phyloP scores from a whole-genome alignment of 2,888 invertebrate genomes.

The Crepidodera aurea region DNA sequence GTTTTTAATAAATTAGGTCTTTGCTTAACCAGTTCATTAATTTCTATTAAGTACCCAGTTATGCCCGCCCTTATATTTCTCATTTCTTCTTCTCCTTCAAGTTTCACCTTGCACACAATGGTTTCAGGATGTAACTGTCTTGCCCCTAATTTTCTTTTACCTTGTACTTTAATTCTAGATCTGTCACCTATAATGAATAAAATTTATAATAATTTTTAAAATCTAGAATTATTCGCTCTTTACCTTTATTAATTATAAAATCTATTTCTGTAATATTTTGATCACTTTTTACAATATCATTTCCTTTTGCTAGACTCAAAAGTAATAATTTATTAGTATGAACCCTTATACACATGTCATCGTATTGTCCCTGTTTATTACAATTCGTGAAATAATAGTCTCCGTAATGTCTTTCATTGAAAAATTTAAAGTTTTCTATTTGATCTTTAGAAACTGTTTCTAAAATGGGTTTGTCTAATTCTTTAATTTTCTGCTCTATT shows the following conservation, averaged over 20 bases:
- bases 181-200: constrained; percentile 31
- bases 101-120: constrained; percentile 44
- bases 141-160: constrained; percentile 44
- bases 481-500: constrained; percentile 33
- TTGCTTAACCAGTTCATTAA: constrained; percentile 41
- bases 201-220: not conserved
- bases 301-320: constrained; percentile 42
- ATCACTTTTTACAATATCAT: constrained; percentile 39
- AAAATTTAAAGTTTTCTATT: constrained; percentile 40
- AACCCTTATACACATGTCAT: constrained; percentile 36
- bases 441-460: constrained; percentile 34
- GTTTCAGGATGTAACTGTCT: constrained; percentile 38
- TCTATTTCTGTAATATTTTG: constrained; percentile 42
- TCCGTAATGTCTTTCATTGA: constrained; percentile 41
- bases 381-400: constrained; percentile 38
- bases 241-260: constrained; percentile 42
- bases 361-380: constrained; percentile 26
- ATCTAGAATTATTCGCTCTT: not conserved
- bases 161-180: constrained; percentile 39
- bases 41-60: constrained; percentile 43
- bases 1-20: constrained; percentile 44
- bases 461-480: constrained; percentile 38
- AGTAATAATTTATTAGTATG: constrained; percentile 45
- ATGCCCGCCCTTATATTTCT: constrained; percentile 44
- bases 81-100: constrained; percentile 41